Evolutionary conservation across 2,113 vertebrate genomes (phyloP).

Genomic region (Oxygymnocypris stewartii): DNA sequence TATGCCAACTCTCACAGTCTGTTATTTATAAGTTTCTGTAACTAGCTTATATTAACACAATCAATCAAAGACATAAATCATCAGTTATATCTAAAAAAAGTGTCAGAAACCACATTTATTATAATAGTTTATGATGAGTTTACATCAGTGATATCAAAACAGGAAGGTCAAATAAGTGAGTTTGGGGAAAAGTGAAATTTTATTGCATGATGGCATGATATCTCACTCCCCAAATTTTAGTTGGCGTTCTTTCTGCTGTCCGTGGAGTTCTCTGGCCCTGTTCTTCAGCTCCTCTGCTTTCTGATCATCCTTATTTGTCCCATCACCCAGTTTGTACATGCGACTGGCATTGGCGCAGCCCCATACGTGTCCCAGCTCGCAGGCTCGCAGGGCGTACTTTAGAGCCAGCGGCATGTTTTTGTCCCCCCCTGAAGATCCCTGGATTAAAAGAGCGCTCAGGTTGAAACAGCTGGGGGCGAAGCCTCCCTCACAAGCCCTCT

Average conservation of each 20-base stretch:
- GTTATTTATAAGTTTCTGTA: background rate
- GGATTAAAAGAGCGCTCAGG: slow-evolving; percentile 84
- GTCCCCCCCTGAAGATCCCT: slow-evolving; percentile 77
- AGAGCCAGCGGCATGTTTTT: slow-evolving; percentile 85
- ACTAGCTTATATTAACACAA: background rate
- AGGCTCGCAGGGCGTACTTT: slow-evolving; percentile 83
- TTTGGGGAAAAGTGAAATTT: background rate
- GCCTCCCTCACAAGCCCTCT: slow-evolving; percentile 81
- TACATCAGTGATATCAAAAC: background rate
- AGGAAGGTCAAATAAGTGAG: background rate
- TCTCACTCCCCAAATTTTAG: slow-evolving; percentile 72
- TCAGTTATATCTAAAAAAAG: background rate
- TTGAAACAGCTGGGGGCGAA: slow-evolving; percentile 93
- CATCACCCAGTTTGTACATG: slow-evolving; percentile 93
- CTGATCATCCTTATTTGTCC: slow-evolving; percentile 79
- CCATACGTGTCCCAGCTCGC: slow-evolving; percentile 91
- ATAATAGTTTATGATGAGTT: background rate
- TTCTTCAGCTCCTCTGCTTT: slow-evolving; percentile 91
- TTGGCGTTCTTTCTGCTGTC: slow-evolving; percentile 75
- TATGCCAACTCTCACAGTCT: background rate
- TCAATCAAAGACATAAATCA: background rate
- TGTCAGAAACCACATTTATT: background rate
- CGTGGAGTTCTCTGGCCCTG: slow-evolving; percentile 81
- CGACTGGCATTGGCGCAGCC: slow-evolving; percentile 94
- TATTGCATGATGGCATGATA: background rate